Percentiles rank a stretch among this genome's conserved stretches.
Conservation (phyloP, 2,113 vertebrate species). For the Hypocryptadius cinnamomeus region DNA sequence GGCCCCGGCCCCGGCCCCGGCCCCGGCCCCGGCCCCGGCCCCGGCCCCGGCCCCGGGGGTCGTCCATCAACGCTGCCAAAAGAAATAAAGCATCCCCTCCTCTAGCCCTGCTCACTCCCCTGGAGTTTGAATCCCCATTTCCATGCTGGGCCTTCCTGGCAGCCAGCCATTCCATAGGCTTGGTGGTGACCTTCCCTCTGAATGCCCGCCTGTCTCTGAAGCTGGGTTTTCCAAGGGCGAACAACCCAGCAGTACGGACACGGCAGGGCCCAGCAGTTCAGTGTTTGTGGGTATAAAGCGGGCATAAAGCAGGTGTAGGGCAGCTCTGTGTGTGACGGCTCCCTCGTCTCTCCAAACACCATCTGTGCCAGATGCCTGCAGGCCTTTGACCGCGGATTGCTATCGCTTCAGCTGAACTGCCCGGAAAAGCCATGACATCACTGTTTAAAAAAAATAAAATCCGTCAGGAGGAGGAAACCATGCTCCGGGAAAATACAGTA, state of each 20-base stretch:
- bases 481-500: not conserved
- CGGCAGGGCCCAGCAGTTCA: accelerated
- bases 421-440: conserved; percentile 9
- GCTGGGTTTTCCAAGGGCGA: not conserved
- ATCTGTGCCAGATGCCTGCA: not conserved
- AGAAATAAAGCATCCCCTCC: not conserved
- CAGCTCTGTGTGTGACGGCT: not conserved
- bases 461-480: not conserved
- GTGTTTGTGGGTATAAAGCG: not conserved
- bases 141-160: not conserved
- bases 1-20: too few relatives aligned
- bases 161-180: not conserved
- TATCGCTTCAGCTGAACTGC: not conserved
- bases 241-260: accelerated
- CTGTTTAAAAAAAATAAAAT: not conserved
- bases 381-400: not conserved
- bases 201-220: not conserved
- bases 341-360: not conserved
- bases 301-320: not conserved
- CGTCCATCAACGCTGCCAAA: accelerated
- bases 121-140: too few relatives aligned
- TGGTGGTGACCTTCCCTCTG: not conserved
- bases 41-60: not conserved
- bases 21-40: not conserved
- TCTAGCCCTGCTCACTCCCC: not conserved